phyloP scores from a whole-genome alignment of 2,797 vertebrate species.

The Pseudochromis fuscus region DNA sequence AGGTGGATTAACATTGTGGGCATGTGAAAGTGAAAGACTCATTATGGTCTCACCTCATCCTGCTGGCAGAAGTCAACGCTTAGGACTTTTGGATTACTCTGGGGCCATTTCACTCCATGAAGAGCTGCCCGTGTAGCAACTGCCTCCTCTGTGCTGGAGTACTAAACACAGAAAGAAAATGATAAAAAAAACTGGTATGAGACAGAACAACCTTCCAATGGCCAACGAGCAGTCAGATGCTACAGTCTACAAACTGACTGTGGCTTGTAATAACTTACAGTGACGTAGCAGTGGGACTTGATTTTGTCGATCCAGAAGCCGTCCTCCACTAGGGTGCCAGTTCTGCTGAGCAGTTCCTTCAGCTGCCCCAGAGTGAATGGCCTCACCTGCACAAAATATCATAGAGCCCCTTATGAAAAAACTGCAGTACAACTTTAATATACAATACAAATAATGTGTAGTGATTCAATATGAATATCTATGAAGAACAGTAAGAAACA shows the following conservation, averaged over 20 bases:
- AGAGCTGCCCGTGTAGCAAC: constrained; percentile 89
- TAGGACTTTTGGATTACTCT: constrained; percentile 94
- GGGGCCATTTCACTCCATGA: constrained; percentile 95
- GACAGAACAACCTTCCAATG: background rate
- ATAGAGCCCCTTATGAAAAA: background rate
- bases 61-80: constrained; percentile 92
- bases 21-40: background rate
- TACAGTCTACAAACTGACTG: background rate
- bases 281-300: constrained; percentile 94
- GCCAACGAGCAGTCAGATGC: background rate
- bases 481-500: too few relatives aligned
- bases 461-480: too few relatives aligned
- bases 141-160: constrained; percentile 89
- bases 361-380: constrained; percentile 94
- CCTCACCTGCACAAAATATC: constrained; percentile 84
- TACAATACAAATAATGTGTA: too few relatives aligned
- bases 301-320: constrained; percentile 96
- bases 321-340: constrained; percentile 89
- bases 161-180: constrained; percentile 76
- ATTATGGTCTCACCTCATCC: constrained; percentile 86
- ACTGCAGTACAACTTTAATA: too few relatives aligned
- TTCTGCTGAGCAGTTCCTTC: constrained; percentile 91
- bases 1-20: too few relatives aligned
- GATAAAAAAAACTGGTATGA: background rate
- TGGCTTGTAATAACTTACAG: constrained; percentile 80